Evolutionary conservation across 2,888 invertebrate species (phyloP).

Genomic region (Drosophila longiperda): DNA sequence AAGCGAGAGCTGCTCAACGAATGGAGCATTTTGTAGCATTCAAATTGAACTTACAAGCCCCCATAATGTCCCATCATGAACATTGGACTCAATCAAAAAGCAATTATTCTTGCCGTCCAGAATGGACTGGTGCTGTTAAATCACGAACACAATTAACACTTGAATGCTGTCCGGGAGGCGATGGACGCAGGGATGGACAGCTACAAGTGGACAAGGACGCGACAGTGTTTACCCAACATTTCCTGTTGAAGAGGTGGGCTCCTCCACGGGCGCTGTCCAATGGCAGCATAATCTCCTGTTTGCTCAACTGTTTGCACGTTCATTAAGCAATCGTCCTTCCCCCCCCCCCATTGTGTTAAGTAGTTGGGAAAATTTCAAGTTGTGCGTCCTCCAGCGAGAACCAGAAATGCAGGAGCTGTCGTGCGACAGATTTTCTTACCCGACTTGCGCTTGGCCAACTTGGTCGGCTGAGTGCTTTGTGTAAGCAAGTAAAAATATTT

Average conservation of each 20-base stretch:
- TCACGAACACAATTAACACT: constrained; percentile 80
- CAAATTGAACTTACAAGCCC: constrained; percentile 42
- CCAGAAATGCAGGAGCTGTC: constrained; percentile 23
- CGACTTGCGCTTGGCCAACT: constrained; percentile 24
- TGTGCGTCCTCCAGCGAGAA: constrained; percentile 54
- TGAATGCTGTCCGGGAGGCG: constrained; percentile 42
- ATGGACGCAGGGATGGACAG: constrained; percentile 1
- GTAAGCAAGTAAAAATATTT: constrained; percentile 73
- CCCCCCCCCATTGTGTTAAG: constrained; percentile 6
- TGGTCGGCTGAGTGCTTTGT: constrained; percentile 49
- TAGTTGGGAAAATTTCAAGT: constrained; percentile 45
- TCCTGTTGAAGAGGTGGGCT: constrained; percentile 16
- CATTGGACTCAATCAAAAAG: constrained; percentile 81
- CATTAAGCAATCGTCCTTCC: constrained; percentile 63
- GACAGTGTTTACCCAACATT: constrained; percentile 65
- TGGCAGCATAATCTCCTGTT: constrained; percentile 73
- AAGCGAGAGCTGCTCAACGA: constrained; percentile 4
- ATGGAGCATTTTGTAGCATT: constrained; percentile 50
- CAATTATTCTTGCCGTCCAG: constrained; percentile 74
- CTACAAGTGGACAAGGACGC: constrained; percentile 50
- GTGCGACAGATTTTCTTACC: constrained; percentile 33
- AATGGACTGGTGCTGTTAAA: constrained; percentile 51
- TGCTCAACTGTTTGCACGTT: constrained; percentile 67
- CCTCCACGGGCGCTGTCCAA: constrained; percentile 34
- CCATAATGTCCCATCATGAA: constrained; percentile 44